phyloP scores from a whole-genome alignment of 2,797 vertebrate genomes.

The Anas bahamensis region DNA sequence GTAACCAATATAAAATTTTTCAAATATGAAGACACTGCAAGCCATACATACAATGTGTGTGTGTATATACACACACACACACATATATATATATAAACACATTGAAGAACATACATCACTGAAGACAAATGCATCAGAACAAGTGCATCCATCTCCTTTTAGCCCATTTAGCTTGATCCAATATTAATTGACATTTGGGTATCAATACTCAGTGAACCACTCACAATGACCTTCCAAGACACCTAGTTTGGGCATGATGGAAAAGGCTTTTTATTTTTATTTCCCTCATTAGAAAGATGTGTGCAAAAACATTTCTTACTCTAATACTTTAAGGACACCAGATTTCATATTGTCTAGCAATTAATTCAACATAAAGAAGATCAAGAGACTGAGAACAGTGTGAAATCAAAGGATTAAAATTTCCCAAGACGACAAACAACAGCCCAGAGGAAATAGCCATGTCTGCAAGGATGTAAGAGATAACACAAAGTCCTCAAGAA shows the following conservation, averaged over 20 bases:
- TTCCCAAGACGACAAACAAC: neutral
- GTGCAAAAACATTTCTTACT: neutral
- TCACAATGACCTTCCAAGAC: neutral
- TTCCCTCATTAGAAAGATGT: slow-evolving; percentile 26
- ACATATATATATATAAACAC: too few relatives aligned
- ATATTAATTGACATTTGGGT: neutral
- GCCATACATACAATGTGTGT: too few relatives aligned
- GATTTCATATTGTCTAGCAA: neutral
- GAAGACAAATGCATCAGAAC: neutral
- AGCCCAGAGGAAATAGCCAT: neutral
- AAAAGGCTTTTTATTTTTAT: neutral
- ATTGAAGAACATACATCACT: neutral
- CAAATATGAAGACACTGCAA: neutral
- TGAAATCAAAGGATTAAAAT: neutral
- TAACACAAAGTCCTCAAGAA: neutral
- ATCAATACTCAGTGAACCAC: neutral
- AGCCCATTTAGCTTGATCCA: neutral
- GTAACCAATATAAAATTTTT: neutral
- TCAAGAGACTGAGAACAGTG: neutral
- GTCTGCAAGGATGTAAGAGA: neutral
- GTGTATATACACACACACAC: too few relatives aligned
- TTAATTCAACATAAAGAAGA: neutral
- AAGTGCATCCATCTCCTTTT: neutral
- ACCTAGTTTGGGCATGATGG: neutral
- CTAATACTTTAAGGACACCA: neutral